Percentiles rank a stretch among this genome's conserved stretches.
phyloP scores from a whole-genome alignment of 2,113 vertebrate species.

The Takifugu bimaculatus region DNA sequence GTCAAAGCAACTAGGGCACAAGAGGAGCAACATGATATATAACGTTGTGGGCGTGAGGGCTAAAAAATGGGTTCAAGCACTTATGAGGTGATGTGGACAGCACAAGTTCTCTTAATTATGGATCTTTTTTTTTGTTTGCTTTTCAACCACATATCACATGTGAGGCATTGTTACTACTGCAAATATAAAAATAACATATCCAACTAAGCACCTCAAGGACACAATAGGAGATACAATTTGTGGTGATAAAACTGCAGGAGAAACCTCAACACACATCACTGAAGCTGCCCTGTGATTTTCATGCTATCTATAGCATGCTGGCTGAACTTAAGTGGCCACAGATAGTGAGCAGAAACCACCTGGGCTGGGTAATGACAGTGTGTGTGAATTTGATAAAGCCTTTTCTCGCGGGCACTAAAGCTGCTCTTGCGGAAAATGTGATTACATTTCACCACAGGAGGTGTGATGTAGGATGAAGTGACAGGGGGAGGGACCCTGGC shows the following conservation, averaged over 20 bases:
- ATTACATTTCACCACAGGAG: conserved; percentile 61
- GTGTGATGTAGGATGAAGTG: conserved; percentile 28
- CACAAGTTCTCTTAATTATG: no score
- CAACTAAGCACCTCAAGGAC: conserved; percentile 8
- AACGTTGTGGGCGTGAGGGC: no score
- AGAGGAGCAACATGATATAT: no score
- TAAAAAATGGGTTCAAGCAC: no score
- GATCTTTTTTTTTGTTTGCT: no score
- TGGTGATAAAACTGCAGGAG: not conserved
- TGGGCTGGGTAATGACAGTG: conserved; percentile 61
- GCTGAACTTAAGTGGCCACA: conserved; percentile 56
- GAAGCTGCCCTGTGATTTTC: conserved; percentile 27
- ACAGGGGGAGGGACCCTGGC: conserved; percentile 1
- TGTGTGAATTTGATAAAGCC: conserved; percentile 70
- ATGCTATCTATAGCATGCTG: conserved; percentile 44
- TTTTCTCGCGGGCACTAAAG: conserved; percentile 58
- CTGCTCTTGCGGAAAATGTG: conserved; percentile 67
- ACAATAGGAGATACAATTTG: not conserved
- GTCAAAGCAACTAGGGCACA: no score
- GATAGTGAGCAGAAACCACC: conserved; percentile 46
- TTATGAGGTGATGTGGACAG: no score
- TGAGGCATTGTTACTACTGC: no score
- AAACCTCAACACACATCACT: conserved; percentile 11
- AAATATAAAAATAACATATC: no score
- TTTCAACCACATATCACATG: no score